phyloP scores from a whole-genome alignment of 1,140 invertebrate species.

The Uloborus diversus region DNA sequence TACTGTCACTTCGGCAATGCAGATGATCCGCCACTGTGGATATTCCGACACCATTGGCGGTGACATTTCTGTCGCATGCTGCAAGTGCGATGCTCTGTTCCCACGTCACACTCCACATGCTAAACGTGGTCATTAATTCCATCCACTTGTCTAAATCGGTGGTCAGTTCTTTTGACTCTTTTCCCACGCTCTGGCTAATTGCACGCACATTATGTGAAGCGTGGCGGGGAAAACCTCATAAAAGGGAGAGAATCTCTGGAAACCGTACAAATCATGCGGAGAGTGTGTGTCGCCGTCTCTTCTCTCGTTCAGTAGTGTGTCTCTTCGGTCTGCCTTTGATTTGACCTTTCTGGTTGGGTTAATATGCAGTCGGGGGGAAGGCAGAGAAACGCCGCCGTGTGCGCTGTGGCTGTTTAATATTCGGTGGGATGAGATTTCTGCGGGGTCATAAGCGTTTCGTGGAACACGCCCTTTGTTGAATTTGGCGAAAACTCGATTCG shows the following conservation, averaged over 20 bases:
- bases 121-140: too few relatives aligned
- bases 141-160: too few relatives aligned
- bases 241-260: not conserved
- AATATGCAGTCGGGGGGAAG: too few relatives aligned
- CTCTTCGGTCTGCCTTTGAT: constrained; percentile 8
- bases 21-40: too few relatives aligned
- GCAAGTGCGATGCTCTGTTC: too few relatives aligned
- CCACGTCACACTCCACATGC: not conserved
- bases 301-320: not conserved
- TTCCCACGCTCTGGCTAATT: not conserved
- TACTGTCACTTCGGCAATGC: too few relatives aligned
- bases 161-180: not conserved
- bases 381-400: not conserved
- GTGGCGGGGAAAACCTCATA: not conserved
- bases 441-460: constrained; percentile 6
- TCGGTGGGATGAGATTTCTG: constrained; percentile 10
- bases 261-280: too few relatives aligned
- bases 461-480: constrained; percentile 8
- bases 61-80: too few relatives aligned
- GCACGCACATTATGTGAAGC: not conserved
- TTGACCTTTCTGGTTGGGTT: constrained; percentile 20
- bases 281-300: not conserved
- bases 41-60: too few relatives aligned
- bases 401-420: not conserved
- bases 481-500: too few relatives aligned